These are phyloP conservation scores for Girardinus metallicus DNA, from an alignment of 2,797 vertebrate species.

Conservation along the genomic window DNA sequence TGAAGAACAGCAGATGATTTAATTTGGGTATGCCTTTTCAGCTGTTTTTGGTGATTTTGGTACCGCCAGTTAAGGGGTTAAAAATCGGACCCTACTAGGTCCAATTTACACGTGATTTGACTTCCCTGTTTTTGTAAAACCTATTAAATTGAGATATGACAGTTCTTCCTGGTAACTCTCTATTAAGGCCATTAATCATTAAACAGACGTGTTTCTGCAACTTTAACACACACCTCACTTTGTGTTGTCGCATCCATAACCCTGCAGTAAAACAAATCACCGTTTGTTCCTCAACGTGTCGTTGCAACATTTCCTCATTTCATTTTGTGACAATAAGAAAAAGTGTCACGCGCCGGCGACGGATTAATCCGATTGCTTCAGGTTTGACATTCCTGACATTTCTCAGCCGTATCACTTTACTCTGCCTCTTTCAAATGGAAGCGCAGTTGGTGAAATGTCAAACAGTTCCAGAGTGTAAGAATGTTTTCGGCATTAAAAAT, in stretches of 20 bases:
- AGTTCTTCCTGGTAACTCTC: not conserved
- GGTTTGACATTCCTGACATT: conserved; percentile 60
- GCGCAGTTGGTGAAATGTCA: conserved; percentile 56
- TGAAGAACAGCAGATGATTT: no score
- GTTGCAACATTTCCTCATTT: conserved; percentile 43
- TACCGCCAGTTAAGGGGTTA: no score
- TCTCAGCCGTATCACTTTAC: conserved; percentile 36
- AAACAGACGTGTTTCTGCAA: not conserved
- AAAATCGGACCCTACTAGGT: not conserved
- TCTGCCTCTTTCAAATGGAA: conserved; percentile 45
- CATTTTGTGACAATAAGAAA: conserved; percentile 20
- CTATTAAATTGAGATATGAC: not conserved
- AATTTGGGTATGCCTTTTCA: no score
- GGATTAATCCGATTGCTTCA: conserved; percentile 43
- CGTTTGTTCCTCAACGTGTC: conserved; percentile 26
- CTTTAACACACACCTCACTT: not conserved
- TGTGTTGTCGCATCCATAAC: conserved; percentile 13
- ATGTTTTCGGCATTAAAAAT: conserved; percentile 58
- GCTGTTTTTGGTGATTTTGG: no score
- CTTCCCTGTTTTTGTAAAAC: not conserved
- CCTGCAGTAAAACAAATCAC: conserved; percentile 9
- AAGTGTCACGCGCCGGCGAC: conserved; percentile 20
- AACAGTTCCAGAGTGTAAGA: conserved; percentile 60
- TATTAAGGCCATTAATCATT: not conserved
- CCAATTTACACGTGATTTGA: not conserved